Evolutionary conservation across 1,140 invertebrate genomes (phyloP), one percentile per base, ranked within the genome.

Genomic region (Orius insidiosus): DNA sequence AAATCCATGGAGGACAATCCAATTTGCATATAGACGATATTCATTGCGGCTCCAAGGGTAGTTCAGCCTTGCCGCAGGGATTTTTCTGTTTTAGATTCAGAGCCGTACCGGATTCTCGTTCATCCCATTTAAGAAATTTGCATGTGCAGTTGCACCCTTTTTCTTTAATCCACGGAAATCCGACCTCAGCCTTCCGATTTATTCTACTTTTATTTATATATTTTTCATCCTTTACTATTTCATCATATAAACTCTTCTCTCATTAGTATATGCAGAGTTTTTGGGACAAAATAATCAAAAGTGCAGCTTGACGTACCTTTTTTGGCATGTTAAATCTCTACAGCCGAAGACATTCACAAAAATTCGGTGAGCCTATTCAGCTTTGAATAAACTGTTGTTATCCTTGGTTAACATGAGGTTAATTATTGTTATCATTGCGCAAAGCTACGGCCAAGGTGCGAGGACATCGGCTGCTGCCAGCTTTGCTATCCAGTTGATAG

Each of bases 1-100:
- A 24, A 24, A 24, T 24, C 24, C 24, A 24, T 24, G 24, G 41
- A 43, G 41, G 41, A 43, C 41, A 43, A 43, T 43, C 41, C 41
- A 43, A 30, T 43, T 43, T 24, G 41, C 41, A 43, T 43, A 43
- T 43, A 43, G 41, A 43, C 41, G 41, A 43, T 43, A 43, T 43
- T 43, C 41, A 43, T 43, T 43, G 41, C 41, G 16, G 14, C 24
- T 24, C 24, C 24, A 24, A 24, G 24, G 24, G 24, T 24, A 24
- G 24, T 24, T 24, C 24, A 24, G 24, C 24, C 24, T 24, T 24
- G 24, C 41, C 24, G 24, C 41, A 24, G 41, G 24, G 41, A 43
- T 43, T 43, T 43, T 43, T 43, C 41, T 43, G 41, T 31, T 43
- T 43, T 43, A 31, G 41, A 43, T 43, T 43, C 41, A 43, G 31